Evolutionary conservation across 2,888 invertebrate species (phyloP), one percentile per base, ranked within the genome.

Genomic region (Dicyrtoma fusca): DNA sequence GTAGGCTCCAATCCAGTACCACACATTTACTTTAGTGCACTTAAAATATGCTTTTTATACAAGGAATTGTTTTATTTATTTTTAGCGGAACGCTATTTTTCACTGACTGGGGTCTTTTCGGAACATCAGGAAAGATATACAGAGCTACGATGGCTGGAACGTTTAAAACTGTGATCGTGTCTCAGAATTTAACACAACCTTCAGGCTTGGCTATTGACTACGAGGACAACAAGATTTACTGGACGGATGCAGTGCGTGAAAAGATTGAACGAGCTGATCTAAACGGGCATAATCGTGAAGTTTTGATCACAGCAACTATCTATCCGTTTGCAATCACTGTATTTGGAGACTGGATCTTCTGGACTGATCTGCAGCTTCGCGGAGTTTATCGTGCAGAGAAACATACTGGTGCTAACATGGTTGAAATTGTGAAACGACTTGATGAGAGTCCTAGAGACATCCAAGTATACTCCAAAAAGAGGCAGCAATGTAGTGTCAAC

Each of bases 371-470:
- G 73, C 95, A 95, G 82, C 84, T 96, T 4, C 87, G 96, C 69
- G 97, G 97, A 0, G 95, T 99, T 0, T 98, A 97, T 83, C 87
- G 97, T 55, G 97, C 97, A 0, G 97, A 98, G 82, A 99, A 99
- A 83, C 93, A 96, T 82, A 97, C 97, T 0, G 97, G 98, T 0
- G 93, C 93, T 2, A 92, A 94, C 81, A 94, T 95, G 89, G 88
- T 94, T 1, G 95, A 95, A 82, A 91, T 99, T 88, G 95, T 96
- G 0, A 93, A 95, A 81, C 88, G 97, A 1, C 85, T 98, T 34
- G 95, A 95, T 80, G 94, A 95, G 81, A 93, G 95, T 0, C 97
- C 97, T 0, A 87, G 96, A 72, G 97, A 96, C 81, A 91, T 97
- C 72, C 93, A 95, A 80, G 90, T 97, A 0, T 97, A 89, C 83